phyloP scores from a whole-genome alignment of 2,888 invertebrate genomes.

The Phragmatobia fuliginosa region DNA sequence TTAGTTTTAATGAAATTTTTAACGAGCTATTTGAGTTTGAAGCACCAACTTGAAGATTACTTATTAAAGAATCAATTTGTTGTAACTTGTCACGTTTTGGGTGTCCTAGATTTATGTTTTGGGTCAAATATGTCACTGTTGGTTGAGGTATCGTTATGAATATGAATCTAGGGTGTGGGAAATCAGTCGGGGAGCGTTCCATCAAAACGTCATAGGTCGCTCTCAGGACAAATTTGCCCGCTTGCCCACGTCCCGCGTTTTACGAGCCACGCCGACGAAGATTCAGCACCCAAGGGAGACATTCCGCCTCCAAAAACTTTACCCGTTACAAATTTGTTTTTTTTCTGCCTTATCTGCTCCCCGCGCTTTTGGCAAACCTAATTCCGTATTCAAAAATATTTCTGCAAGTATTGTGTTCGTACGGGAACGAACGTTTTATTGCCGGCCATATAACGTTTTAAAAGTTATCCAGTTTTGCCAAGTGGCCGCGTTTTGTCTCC shows the following conservation, averaged over 20 bases:
- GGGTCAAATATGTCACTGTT: slow-evolving; percentile 71
- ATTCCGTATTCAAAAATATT: slow-evolving; percentile 87
- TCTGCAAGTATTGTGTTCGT: slow-evolving; percentile 86
- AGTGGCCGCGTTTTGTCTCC: slow-evolving; percentile 67
- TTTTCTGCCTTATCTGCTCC: slow-evolving; percentile 86
- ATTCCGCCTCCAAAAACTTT: slow-evolving; percentile 87
- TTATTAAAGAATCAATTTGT: slow-evolving; percentile 60
- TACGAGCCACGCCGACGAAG: slow-evolving; percentile 85
- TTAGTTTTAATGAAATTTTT: slow-evolving; percentile 66
- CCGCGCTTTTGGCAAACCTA: slow-evolving; percentile 86
- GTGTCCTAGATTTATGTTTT: slow-evolving; percentile 62
- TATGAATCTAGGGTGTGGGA: slow-evolving; percentile 83
- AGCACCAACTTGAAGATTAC: slow-evolving; percentile 41
- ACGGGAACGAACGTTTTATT: slow-evolving; percentile 84
- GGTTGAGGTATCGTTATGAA: slow-evolving; percentile 81
- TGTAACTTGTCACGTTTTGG: slow-evolving; percentile 60
- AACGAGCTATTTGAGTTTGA: slow-evolving; percentile 52
- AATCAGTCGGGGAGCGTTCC: slow-evolving; percentile 83
- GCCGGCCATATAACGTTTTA: slow-evolving; percentile 86
- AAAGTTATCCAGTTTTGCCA: slow-evolving; percentile 82
- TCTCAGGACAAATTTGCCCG: slow-evolving; percentile 85
- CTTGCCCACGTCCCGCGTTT: slow-evolving; percentile 86
- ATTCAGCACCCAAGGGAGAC: slow-evolving; percentile 86
- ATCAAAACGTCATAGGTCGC: slow-evolving; percentile 87
- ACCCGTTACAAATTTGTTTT: slow-evolving; percentile 87